Evolutionary conservation across 2,113 vertebrate genomes (phyloP), one percentile per base, ranked within the genome.

Genomic region (Lichenostomus cassidix): DNA sequence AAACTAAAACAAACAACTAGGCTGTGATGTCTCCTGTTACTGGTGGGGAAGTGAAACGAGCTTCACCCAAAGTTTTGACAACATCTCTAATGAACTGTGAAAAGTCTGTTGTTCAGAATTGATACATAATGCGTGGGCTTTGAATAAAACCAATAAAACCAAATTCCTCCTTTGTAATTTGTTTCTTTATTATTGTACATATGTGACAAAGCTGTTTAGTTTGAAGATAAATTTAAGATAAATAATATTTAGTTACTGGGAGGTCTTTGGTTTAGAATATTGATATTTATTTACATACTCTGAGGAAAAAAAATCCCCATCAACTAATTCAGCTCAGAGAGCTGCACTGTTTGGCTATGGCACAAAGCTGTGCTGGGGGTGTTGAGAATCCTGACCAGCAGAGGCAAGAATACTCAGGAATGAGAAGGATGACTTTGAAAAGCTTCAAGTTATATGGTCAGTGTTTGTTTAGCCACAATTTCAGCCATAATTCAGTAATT

Each of bases 271-370:
- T 89, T 83, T 94, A 62, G 74, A 93, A 76, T 92, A 69, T 85
- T 96, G 74, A 67, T 94, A 52, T 85, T 95, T 96, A 95, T 97
- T 95, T 96, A 95, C 87, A 88, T 84, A 80, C 37, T 84, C 16
- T 0, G 3, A 86, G 59, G 21, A 41, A 69, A 88, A 69, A 88
- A 90, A 86, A 53, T 75, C 49, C 31, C 27, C 41, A 42, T 49
- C 44, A 67, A 41, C 64, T 80, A 15, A 27, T 25, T 35, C 10
- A 63, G 75, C 63, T 89, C 2, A 6, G 37, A 28, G 78, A 62
- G 46, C 86, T 63, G 37, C 60, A 14, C n/a, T 49, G 52, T 49
- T 76, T 65, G 27, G 67, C 86, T 27, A 3, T 27, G 49, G 49
- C 29, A 19, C 1, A 9, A 71, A 76, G 68, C 59, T 28, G 14